Base-by-base conservation (phyloP, 2,113 vertebrate genomes). In the Prinia subflava region DNA sequence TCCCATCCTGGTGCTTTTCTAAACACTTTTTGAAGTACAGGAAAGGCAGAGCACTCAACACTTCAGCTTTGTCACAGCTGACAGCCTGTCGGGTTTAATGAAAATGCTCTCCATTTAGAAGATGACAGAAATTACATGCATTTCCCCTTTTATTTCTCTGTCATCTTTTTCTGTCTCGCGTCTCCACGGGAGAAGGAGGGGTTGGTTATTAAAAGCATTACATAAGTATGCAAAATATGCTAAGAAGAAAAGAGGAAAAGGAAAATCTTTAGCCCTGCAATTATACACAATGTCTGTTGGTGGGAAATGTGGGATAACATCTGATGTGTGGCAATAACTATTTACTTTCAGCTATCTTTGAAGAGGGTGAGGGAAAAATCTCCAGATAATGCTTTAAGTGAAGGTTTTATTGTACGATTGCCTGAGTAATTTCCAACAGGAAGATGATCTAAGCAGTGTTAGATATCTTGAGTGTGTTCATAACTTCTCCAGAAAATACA, bases 61-160 rank as follows among this genome's bases (percentile, higher is more conserved):
- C 93, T 94, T 84, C 31, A 85, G 74, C 95, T 97, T 97, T 98
- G 93, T 97, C 94, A 70, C 76, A 35, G 68, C 90, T 97, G 97
- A 97, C 94, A 97, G 95, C 71, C 86, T 96, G 97, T 96, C 97
- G 57, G 53, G 93, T 96, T 92, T 93, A 94, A 97, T 97, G 97
- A 96, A 97, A 96, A 96, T 44, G 74, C 62, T 95, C 80, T 90
- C 55, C 37, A 4, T 97, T 94, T 94, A 97, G 78, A 74, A 88
- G 89, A 74, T 90, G 92, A 96, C 91, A 94, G 91, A 92, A 94
- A 85, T 96, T 87, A 87, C 85, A 86, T 37, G 78, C 89, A 75
- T 84, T 96, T 81, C 55, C 63, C 46, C 85, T 92, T 96, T 94
- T 95, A 92, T 95, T 96, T 91, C 87, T 90, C 74, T 94, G 89